Evolutionary conservation across 2,888 invertebrate genomes (phyloP).

Genomic region (Amblyjoppa fuscipennis): DNA sequence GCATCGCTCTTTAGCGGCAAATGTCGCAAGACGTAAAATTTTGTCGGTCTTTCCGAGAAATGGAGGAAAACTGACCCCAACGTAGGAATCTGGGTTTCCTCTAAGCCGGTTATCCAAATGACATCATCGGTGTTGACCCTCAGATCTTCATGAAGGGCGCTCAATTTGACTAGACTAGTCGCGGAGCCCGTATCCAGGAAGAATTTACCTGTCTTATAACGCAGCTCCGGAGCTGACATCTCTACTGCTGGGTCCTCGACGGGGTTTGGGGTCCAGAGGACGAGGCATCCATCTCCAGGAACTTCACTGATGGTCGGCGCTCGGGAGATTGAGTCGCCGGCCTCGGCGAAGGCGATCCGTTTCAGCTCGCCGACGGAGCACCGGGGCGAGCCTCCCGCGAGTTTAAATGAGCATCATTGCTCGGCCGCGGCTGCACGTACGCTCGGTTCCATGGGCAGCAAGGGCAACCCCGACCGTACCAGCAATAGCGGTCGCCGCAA

Average conservation of each 20-base stretch:
- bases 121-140: not conserved
- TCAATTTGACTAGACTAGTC: slow-evolving; percentile 18
- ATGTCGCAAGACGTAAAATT: not conserved
- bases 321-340: too few species aligned
- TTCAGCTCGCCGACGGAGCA: too few species aligned
- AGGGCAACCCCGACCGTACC: not conserved
- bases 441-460: not conserved
- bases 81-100: slow-evolving; percentile 12
- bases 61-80: slow-evolving; percentile 7
- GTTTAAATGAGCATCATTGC: not conserved
- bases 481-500: not conserved
- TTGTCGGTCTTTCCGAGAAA: slow-evolving; percentile 11
- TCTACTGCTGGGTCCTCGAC: too few species aligned
- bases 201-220: too few species aligned
- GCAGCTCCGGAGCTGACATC: too few species aligned
- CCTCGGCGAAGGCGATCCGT: too few species aligned
- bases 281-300: too few species aligned
- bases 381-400: too few species aligned
- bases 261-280: too few species aligned
- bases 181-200: slow-evolving; percentile 20
- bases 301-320: too few species aligned
- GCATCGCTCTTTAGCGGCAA: not conserved
- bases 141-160: not conserved
- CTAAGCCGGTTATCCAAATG: slow-evolving; percentile 1
- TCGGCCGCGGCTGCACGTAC: not conserved